Percentiles rank a stretch among this genome's conserved stretches.
Conservation (phyloP, 2,888 invertebrate species). For the Timema cristinae region DNA sequence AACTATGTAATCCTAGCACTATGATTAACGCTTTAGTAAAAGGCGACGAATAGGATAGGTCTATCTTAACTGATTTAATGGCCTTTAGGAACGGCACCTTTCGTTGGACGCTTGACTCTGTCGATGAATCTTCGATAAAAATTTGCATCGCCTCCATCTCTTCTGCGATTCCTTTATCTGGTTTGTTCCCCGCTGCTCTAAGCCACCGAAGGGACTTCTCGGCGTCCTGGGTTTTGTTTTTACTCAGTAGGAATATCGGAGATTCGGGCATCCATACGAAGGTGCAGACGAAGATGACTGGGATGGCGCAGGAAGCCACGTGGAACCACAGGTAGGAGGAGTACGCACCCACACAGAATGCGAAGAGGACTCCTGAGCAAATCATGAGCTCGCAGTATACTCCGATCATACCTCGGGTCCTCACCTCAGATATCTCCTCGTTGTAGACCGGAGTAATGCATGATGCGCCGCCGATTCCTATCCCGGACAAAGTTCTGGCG, state of each 20-base stretch:
- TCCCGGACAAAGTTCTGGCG: slow-evolving; percentile 46
- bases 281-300: slow-evolving; percentile 55
- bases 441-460: not conserved
- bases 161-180: slow-evolving; percentile 50
- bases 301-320: slow-evolving; percentile 60
- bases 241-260: slow-evolving; percentile 62
- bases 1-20: not conserved
- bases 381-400: not conserved
- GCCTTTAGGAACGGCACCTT: not conserved
- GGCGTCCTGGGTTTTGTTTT: slow-evolving; percentile 59
- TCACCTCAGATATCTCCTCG: not conserved
- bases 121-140: not conserved
- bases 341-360: slow-evolving; percentile 69
- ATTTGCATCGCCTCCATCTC: not conserved
- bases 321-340: slow-evolving; percentile 58
- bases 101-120: not conserved
- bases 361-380: slow-evolving; percentile 60
- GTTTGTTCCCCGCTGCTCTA: slow-evolving; percentile 58
- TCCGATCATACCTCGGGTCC: not conserved
- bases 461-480: not conserved
- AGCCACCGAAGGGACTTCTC: slow-evolving; percentile 60
- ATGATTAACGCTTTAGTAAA: not conserved
- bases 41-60: not conserved
- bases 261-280: slow-evolving; percentile 78
- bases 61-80: no score